A percentile compares a stretch with the other conserved stretches of the same genome.
phyloP scores from a whole-genome alignment of 2,113 vertebrate species.

The Ivindomyrus marchei region DNA sequence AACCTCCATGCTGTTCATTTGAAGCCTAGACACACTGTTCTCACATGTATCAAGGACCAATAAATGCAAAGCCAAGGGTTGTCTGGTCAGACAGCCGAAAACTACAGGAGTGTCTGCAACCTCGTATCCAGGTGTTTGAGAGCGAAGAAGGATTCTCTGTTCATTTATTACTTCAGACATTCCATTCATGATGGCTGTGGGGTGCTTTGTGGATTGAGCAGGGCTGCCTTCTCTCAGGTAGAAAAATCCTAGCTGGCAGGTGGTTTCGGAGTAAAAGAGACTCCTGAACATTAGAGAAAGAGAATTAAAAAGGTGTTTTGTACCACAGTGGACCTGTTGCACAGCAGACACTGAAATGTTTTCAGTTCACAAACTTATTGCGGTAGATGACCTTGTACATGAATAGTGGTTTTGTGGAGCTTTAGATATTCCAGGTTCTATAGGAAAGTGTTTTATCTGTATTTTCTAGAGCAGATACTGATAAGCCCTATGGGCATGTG shows the following conservation, averaged over 20 bases:
- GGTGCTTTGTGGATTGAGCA: neutral
- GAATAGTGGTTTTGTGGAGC: neutral
- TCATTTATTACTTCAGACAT: neutral
- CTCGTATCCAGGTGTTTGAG: neutral
- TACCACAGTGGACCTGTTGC: neutral
- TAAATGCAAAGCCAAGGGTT: neutral
- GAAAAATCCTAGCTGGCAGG: neutral
- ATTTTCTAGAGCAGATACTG: neutral
- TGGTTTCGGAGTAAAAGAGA: neutral
- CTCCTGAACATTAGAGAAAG: neutral
- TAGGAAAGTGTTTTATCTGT: slow-evolving; percentile 1
- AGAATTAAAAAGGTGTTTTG: neutral
- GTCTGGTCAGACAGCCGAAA: neutral
- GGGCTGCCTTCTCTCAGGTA: neutral
- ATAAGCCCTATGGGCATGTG: neutral
- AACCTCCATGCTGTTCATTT: neutral
- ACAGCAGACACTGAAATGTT: neutral
- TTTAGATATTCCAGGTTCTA: neutral
- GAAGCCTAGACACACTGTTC: neutral
- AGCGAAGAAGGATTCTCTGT: neutral
- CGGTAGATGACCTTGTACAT: neutral
- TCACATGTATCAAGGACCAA: neutral
- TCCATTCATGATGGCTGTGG: slow-evolving; percentile 2
- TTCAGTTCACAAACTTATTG: neutral
- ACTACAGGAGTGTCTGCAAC: neutral